phyloP scores from a whole-genome alignment of 2,888 invertebrate genomes.

The Podabrus alpinus region DNA sequence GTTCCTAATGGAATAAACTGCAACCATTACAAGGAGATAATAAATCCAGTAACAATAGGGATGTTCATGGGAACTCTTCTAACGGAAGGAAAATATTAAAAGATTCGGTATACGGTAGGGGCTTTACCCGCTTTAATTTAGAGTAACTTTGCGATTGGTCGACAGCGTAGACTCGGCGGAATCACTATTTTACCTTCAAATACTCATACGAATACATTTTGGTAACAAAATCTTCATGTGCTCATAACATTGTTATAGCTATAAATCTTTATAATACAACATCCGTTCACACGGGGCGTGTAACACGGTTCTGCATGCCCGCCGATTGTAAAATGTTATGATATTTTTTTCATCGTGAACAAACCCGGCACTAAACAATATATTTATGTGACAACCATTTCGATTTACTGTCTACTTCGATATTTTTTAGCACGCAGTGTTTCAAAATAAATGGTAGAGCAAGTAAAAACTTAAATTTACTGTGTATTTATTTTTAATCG shows the following conservation, averaged over 20 bases:
- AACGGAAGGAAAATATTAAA: no score
- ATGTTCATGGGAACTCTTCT: no score
- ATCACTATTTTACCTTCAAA: background rate
- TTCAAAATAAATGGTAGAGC: slow-evolving; percentile 18
- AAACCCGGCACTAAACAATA: slow-evolving; percentile 31
- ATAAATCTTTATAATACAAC: slow-evolving; percentile 32
- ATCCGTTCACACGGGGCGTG: slow-evolving; percentile 25
- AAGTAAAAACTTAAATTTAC: background rate
- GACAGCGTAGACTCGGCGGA: no score
- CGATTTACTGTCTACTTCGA: slow-evolving; percentile 29
- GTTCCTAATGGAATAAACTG: no score
- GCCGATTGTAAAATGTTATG: slow-evolving; percentile 32
- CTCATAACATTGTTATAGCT: slow-evolving; percentile 19
- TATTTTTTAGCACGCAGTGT: slow-evolving; percentile 17
- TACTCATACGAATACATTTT: background rate
- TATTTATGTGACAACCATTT: slow-evolving; percentile 32
- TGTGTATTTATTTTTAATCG: background rate
- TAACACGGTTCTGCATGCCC: slow-evolving; percentile 27
- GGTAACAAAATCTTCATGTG: slow-evolving; percentile 18
- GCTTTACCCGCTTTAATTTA: no score
- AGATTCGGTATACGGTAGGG: no score
- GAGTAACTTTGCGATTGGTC: no score
- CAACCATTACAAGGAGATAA: no score
- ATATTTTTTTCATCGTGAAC: slow-evolving; percentile 31
- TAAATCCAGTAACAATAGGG: no score